These are phyloP conservation scores for Pyrgilauda ruficollis DNA, from an alignment of 2,113 vertebrate species.

Conservation along the genomic window DNA sequence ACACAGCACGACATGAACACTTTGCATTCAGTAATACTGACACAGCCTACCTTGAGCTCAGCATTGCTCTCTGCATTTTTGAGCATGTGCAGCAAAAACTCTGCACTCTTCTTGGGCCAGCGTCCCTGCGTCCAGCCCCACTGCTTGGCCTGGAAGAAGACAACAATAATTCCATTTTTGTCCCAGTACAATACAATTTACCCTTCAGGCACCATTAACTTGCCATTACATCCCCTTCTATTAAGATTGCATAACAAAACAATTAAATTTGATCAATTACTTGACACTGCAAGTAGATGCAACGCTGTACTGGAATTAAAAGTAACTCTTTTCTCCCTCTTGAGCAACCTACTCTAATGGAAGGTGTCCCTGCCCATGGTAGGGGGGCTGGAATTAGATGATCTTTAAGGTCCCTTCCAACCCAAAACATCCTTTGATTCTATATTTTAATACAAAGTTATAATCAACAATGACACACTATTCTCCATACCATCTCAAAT, in stretches of 20 bases:
- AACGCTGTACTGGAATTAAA: background rate
- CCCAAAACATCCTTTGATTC: background rate
- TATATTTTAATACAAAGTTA: background rate
- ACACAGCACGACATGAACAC: fast-evolving
- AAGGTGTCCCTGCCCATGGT: background rate
- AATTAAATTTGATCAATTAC: background rate
- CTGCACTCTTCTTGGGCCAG: constrained; percentile 97
- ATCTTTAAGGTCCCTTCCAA: background rate
- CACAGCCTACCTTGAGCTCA: constrained; percentile 87
- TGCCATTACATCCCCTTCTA: background rate
- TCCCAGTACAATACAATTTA: background rate
- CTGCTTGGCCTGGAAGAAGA: constrained; percentile 86
- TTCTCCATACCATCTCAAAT: background rate
- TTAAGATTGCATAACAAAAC: background rate
- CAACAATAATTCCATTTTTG: background rate
- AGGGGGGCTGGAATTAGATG: background rate
- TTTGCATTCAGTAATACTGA: fast-evolving
- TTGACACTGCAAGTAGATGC: background rate
- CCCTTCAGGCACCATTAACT: fast-evolving
- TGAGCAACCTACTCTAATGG: background rate
- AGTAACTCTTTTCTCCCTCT: background rate
- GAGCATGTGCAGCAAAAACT: constrained; percentile 96
- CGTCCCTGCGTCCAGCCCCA: constrained; percentile 96
- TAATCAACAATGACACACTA: background rate
- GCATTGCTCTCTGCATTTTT: constrained; percentile 98